Evolutionary conservation across 1,140 invertebrate genomes (phyloP).

Genomic region (Hesperophylax magnus): DNA sequence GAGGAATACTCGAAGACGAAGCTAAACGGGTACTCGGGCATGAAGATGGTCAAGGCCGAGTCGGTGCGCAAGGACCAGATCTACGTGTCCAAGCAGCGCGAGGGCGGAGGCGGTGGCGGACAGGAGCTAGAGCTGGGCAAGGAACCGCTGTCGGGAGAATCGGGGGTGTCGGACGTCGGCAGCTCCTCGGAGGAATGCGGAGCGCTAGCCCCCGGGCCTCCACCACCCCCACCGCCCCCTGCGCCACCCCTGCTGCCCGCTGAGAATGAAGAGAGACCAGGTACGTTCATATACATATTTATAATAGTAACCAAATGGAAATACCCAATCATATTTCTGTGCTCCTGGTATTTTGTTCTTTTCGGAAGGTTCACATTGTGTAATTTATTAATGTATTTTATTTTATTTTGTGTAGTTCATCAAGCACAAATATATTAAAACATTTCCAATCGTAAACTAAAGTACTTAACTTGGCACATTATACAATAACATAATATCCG

Average conservation of each 20-base stretch:
- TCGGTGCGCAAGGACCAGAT: conserved; percentile 4
- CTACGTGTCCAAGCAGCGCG: neutral
- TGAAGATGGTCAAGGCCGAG: conserved; percentile 3
- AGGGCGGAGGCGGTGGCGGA: neutral
- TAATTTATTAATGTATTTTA: too few species aligned
- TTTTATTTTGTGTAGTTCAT: too few species aligned
- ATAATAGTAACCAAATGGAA: too few species aligned
- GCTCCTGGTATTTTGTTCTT: too few species aligned
- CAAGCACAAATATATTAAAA: too few species aligned
- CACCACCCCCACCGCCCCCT: conserved; percentile 75
- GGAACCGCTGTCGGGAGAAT: conserved; percentile 9
- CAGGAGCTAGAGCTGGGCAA: neutral
- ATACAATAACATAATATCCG: too few species aligned
- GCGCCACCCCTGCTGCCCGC: conserved; percentile 63
- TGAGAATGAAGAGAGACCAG: conserved; percentile 9
- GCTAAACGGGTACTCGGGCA: neutral
- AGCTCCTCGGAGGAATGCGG: conserved; percentile 51
- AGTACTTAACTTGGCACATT: too few species aligned
- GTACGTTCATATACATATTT: neutral
- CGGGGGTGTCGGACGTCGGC: conserved; percentile 28
- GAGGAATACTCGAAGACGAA: conserved; percentile 30
- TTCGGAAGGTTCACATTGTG: too few species aligned
- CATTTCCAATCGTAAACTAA: too few species aligned
- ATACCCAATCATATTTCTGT: too few species aligned
- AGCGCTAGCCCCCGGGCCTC: conserved; percentile 63